phyloP scores from a whole-genome alignment of 2,888 invertebrate species.

The Sylvicola cinctus region DNA sequence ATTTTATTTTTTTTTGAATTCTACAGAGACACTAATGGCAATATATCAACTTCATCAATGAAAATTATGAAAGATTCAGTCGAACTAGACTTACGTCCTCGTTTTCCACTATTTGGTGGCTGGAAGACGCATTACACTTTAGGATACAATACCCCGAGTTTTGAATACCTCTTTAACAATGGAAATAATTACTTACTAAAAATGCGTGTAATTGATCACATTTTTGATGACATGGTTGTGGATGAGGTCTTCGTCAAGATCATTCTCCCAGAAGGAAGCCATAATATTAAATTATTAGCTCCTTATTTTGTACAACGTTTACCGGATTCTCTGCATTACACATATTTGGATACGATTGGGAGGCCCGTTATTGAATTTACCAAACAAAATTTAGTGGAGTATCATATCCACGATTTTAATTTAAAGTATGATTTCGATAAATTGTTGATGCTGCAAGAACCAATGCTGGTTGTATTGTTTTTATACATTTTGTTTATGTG shows the following conservation, averaged over 20 bases:
- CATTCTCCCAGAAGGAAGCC: conserved; percentile 82
- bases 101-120: conserved; percentile 96
- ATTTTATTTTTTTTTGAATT: neutral
- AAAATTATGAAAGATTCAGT: conserved; percentile 75
- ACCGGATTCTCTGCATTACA: conserved; percentile 60
- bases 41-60: conserved; percentile 94
- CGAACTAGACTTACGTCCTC: conserved; percentile 84
- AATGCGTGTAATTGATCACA: conserved; percentile 89
- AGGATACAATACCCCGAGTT: conserved; percentile 94
- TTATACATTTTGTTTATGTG: conserved; percentile 75
- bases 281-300: conserved; percentile 56
- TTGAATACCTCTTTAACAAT: conserved; percentile 75
- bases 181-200: conserved; percentile 66
- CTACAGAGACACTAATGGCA: conserved; percentile 76
- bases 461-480: conserved; percentile 69
- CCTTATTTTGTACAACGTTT: conserved; percentile 63
- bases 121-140: conserved; percentile 96
- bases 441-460: conserved; percentile 77
- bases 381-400: conserved; percentile 77
- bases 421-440: conserved; percentile 75
- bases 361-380: conserved; percentile 69
- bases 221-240: conserved; percentile 91
- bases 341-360: conserved; percentile 89
- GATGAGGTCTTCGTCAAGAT: conserved; percentile 75
- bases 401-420: conserved; percentile 90